phyloP scores from a whole-genome alignment of 2,113 vertebrate species.

The Etia nguti region DNA sequence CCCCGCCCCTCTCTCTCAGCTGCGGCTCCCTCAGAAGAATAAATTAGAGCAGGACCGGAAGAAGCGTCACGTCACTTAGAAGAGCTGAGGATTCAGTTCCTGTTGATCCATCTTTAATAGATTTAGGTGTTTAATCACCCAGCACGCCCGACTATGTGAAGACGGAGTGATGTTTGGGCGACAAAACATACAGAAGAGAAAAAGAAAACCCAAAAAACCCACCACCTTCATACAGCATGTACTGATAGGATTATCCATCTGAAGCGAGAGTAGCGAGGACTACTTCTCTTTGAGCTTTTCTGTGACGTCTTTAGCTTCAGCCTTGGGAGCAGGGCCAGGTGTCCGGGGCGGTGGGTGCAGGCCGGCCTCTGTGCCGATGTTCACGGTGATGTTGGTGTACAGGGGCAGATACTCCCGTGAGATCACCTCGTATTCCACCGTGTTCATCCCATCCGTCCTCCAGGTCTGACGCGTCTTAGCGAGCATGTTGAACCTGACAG shows the following conservation, averaged over 20 bases:
- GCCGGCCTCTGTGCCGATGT: constrained; percentile 67
- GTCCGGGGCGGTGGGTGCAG: background rate
- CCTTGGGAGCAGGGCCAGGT: background rate
- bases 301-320: background rate
- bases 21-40: background rate
- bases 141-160: background rate
- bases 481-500: constrained; percentile 77
- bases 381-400: constrained; percentile 80
- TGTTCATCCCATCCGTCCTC: constrained; percentile 75
- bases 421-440: constrained; percentile 64
- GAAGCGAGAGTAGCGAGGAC: background rate
- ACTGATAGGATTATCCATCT: background rate
- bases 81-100: background rate
- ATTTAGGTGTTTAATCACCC: background rate
- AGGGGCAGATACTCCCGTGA: constrained; percentile 70
- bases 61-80: background rate
- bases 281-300: background rate
- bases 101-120: background rate
- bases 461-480: constrained; percentile 72
- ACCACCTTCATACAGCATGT: background rate
- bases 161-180: background rate
- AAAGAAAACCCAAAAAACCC: background rate
- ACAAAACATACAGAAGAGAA: background rate
- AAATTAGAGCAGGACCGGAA: background rate
- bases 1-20: background rate